Evolutionary conservation across 2,113 vertebrate genomes (phyloP).

Genomic region (Mirza zaza): DNA sequence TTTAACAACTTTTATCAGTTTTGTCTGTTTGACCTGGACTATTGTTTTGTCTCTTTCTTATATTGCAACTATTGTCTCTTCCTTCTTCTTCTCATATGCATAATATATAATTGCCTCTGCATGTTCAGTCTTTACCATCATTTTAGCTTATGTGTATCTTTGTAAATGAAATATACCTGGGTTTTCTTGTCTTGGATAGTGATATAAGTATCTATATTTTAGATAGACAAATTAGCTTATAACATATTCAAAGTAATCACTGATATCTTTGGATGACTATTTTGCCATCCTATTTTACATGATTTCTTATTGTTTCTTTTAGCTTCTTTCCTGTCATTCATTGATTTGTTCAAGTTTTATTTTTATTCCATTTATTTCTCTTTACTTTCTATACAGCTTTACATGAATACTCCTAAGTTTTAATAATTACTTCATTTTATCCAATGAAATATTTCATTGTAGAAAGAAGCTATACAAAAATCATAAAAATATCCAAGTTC

Average conservation of each 20-base stretch:
- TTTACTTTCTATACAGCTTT: conserved; percentile 2
- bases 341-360: conserved; percentile 35
- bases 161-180: conserved; percentile 48
- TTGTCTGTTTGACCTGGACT: conserved; percentile 29
- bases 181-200: conserved; percentile 51
- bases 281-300: conserved; percentile 50
- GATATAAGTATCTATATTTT: conserved; percentile 46
- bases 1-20: conserved; percentile 17
- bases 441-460: conserved; percentile 45
- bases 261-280: conserved; percentile 38
- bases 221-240: conserved; percentile 51
- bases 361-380: conserved; percentile 23
- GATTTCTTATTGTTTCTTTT: conserved; percentile 42
- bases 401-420: conserved; percentile 18
- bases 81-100: background rate
- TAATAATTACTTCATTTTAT: background rate
- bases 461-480: background rate
- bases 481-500: background rate
- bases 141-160: background rate
- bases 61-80: conserved; percentile 18
- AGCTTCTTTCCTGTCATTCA: conserved; percentile 15
- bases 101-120: conserved; percentile 34
- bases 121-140: conserved; percentile 39
- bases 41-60: conserved; percentile 31
- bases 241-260: conserved; percentile 51